phyloP scores from a whole-genome alignment of 2,888 invertebrate species.

The Eilema depressum region DNA sequence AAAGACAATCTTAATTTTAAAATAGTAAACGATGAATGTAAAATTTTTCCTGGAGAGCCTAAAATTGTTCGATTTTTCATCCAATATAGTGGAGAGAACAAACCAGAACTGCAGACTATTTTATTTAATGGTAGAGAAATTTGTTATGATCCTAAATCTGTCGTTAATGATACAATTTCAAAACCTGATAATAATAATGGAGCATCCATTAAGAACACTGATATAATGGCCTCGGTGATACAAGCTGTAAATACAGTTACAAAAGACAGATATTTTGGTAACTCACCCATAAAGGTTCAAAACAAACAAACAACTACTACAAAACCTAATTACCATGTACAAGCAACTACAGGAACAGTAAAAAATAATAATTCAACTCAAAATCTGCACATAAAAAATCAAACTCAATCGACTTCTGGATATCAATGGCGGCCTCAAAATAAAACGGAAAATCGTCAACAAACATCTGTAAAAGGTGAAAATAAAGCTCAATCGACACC shows the following conservation, averaged over 20 bases:
- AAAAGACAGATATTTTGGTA: slow-evolving; percentile 11
- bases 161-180: neutral
- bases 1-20: slow-evolving; percentile 86
- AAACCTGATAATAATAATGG: neutral
- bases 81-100: slow-evolving; percentile 74
- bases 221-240: neutral
- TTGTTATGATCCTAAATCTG: slow-evolving; percentile 58
- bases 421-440: neutral
- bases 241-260: slow-evolving; percentile 12
- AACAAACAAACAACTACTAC: slow-evolving; percentile 21
- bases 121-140: slow-evolving; percentile 86
- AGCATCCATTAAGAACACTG: neutral
- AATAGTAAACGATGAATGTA: slow-evolving; percentile 84
- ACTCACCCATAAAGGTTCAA: slow-evolving; percentile 16
- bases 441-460: neutral
- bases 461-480: neutral
- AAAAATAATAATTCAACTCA: slow-evolving; percentile 1
- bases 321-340: slow-evolving; percentile 15
- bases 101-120: slow-evolving; percentile 81
- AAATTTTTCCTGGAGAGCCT: slow-evolving; percentile 82
- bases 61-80: slow-evolving; percentile 86
- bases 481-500: slow-evolving; percentile 1
- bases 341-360: slow-evolving; percentile 11
- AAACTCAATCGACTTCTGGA: slow-evolving; percentile 1
- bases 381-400: slow-evolving; percentile 13